phyloP scores from a whole-genome alignment of 2,797 vertebrate genomes.

The Cebuella pygmaea region DNA sequence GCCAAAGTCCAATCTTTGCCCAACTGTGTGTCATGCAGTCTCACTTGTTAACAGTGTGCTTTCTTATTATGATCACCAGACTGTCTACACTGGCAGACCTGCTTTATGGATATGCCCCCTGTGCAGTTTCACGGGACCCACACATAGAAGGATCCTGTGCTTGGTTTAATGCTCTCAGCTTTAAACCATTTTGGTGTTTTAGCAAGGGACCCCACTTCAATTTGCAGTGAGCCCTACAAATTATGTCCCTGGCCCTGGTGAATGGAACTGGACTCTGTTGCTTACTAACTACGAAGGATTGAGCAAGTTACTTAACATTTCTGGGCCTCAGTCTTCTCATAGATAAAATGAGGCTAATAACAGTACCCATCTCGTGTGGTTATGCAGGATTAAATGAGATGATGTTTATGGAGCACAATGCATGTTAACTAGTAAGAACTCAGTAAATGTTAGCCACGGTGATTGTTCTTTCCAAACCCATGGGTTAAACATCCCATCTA shows the following conservation, averaged over 20 bases:
- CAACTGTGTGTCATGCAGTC: neutral
- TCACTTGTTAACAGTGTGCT: neutral
- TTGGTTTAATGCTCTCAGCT: neutral
- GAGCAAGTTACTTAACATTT: neutral
- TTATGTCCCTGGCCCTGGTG: neutral
- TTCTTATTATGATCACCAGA: neutral
- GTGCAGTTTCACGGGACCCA: neutral
- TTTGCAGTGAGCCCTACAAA: neutral
- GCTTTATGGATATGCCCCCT: neutral
- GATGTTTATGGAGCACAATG: accelerated
- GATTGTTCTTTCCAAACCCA: neutral
- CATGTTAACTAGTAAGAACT: neutral
- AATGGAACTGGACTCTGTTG: neutral
- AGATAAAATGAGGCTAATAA: neutral
- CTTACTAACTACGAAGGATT: neutral
- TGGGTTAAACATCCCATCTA: neutral
- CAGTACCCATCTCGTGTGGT: neutral
- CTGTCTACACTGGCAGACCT: neutral
- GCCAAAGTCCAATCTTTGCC: neutral
- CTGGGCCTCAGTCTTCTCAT: neutral
- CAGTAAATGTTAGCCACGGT: neutral
- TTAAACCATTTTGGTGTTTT: neutral
- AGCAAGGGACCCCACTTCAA: neutral
- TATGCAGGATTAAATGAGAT: neutral
- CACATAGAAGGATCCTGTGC: neutral